These are phyloP conservation scores for Salmo trutta DNA, from an alignment of 2,797 vertebrate species.

Conservation along the genomic window DNA sequence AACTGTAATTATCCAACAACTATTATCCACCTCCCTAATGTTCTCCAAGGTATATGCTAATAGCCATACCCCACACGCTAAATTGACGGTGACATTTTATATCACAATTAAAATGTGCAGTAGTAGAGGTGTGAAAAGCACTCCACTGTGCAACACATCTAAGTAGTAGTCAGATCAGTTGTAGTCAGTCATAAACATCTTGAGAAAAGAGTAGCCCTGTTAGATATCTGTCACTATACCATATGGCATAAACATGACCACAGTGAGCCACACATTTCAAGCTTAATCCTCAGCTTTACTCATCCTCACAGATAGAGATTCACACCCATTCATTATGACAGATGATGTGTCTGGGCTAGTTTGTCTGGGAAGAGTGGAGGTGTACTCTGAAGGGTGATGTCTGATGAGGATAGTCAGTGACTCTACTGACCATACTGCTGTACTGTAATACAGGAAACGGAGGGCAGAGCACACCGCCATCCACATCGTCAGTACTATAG, in stretches of 20 bases:
- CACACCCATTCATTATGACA: no score
- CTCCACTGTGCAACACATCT: background rate
- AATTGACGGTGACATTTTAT: background rate
- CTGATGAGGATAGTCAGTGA: no score
- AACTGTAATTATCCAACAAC: background rate
- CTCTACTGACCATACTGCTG: no score
- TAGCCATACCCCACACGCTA: background rate
- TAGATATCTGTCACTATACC: background rate
- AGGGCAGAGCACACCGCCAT: no score
- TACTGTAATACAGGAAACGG: no score
- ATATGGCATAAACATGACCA: background rate
- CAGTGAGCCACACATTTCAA: background rate
- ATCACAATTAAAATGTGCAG: background rate
- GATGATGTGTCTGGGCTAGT: no score
- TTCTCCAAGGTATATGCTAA: background rate
- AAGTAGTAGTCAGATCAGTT: background rate
- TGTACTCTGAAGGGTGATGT: no score
- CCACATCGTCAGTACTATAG: no score
- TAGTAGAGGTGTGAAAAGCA: background rate
- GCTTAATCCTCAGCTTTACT: background rate
- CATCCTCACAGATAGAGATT: background rate
- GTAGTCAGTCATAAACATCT: no score
- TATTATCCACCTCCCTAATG: background rate
- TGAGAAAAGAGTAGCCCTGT: background rate
- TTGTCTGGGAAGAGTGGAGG: background rate